These are phyloP conservation scores for Syngnathus floridae DNA, from an alignment of 2,113 vertebrate species.

Conservation along the genomic window DNA sequence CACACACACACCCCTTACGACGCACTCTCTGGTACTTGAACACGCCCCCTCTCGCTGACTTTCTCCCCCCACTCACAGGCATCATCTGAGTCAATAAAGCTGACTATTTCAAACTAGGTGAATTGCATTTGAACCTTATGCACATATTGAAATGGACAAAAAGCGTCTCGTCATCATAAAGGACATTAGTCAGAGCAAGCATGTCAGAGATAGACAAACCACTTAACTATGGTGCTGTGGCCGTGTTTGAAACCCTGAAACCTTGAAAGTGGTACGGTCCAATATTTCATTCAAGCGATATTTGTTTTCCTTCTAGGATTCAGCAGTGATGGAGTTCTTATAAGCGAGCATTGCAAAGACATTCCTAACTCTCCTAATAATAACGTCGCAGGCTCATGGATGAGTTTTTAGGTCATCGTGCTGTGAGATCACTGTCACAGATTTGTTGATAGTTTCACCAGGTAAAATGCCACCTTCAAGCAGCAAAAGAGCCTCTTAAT, in stretches of 20 bases:
- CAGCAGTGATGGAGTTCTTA: conserved; percentile 74
- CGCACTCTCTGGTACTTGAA: conserved; percentile 55
- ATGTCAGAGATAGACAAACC: conserved; percentile 43
- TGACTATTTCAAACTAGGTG: conserved; percentile 11
- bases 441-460: conserved; percentile 27
- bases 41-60: neutral
- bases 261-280: conserved; percentile 83
- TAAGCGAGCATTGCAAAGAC: neutral
- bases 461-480: conserved; percentile 8
- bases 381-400: neutral
- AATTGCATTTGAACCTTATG: conserved; percentile 8
- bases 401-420: neutral
- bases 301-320: conserved; percentile 55
- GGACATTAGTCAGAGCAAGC: neutral
- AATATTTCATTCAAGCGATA: conserved; percentile 83
- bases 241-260: conserved; percentile 51
- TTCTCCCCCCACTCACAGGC: conserved; percentile 3
- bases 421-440: conserved; percentile 30
- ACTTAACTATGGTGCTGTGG: conserved; percentile 15
- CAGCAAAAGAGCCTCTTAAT: conserved; percentile 37
- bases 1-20: conserved; percentile 19
- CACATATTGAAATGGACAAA: conserved; percentile 1
- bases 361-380: neutral
- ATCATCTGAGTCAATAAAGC: conserved; percentile 16
- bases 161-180: neutral